Evolutionary conservation across 2,113 vertebrate species (phyloP).

Genomic region (Mola mola): DNA sequence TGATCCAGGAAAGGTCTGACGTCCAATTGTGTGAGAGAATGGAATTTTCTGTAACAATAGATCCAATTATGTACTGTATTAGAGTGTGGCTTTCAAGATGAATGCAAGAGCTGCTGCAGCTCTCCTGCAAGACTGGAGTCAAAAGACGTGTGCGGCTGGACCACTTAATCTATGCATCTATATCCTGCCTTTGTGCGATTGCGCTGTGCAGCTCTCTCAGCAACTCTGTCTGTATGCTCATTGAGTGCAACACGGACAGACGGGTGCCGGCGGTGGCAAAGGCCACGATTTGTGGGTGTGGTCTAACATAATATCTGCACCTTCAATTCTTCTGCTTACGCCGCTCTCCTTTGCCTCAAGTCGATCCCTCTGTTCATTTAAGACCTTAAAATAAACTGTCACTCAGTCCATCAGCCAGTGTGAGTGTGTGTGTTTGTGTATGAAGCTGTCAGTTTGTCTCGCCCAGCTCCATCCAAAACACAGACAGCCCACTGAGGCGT

Average conservation of each 20-base stretch:
- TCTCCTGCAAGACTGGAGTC: constrained; percentile 35
- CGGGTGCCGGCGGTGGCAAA: constrained; percentile 34
- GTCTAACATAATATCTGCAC: constrained; percentile 8
- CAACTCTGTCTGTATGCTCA: constrained; percentile 51
- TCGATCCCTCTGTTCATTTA: constrained; percentile 66
- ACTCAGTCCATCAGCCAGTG: constrained; percentile 64
- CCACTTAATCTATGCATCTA: constrained; percentile 18
- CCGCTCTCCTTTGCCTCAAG: constrained; percentile 51
- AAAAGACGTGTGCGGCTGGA: constrained; percentile 32
- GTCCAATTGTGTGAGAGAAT: constrained; percentile 49
- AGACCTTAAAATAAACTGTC: constrained; percentile 70
- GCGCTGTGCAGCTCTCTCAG: constrained; percentile 31
- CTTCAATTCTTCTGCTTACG: constrained; percentile 53
- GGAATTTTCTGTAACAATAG: constrained; percentile 52
- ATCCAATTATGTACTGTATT: constrained; percentile 49
- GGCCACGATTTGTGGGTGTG: constrained; percentile 11
- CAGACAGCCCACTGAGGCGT: constrained; percentile 79
- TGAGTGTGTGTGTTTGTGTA: constrained; percentile 20
- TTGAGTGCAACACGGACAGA: constrained; percentile 44
- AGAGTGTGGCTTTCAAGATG: constrained; percentile 45
- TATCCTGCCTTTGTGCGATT: constrained; percentile 44
- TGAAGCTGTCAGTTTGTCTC: constrained; percentile 77
- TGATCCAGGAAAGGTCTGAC: constrained; percentile 49
- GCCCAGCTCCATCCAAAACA: constrained; percentile 72
- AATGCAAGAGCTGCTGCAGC: constrained; percentile 31